Conservation (phyloP, 1,140 invertebrate species). For the Ruditapes philippinarum region DNA sequence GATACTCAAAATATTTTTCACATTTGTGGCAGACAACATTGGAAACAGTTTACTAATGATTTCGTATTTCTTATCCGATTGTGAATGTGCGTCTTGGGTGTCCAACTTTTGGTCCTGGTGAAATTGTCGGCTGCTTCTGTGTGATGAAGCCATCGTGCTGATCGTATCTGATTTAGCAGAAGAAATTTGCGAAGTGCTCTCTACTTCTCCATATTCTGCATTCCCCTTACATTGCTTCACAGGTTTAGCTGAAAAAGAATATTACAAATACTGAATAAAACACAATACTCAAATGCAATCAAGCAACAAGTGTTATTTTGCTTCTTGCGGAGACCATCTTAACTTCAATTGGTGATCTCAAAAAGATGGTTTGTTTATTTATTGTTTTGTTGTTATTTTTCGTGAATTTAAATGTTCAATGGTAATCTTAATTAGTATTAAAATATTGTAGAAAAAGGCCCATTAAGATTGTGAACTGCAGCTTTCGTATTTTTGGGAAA, state of each 20-base stretch:
- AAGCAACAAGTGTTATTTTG: no score
- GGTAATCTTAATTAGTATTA: no score
- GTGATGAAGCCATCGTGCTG: background rate
- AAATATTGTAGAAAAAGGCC: no score
- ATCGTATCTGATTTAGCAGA: background rate
- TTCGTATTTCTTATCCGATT: slow-evolving; percentile 11
- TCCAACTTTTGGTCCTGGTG: background rate
- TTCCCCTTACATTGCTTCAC: background rate
- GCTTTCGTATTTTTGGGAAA: no score
- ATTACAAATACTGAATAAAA: no score
- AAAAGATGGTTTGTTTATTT: no score
- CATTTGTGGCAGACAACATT: background rate
- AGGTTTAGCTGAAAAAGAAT: background rate
- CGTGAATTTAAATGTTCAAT: no score
- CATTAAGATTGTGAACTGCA: no score
- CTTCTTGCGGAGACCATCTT: no score
- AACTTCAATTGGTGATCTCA: no score
- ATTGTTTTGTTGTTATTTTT: no score
- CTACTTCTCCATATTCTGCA: background rate
- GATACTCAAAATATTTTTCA: slow-evolving; percentile 5
- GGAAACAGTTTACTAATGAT: slow-evolving; percentile 51
- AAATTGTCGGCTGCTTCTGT: background rate
- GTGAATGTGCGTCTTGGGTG: background rate
- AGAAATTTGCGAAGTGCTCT: background rate
- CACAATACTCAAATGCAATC: no score